Evolutionary conservation across 2,888 invertebrate species (phyloP).

Genomic region (Sarcophaga variegata): DNA sequence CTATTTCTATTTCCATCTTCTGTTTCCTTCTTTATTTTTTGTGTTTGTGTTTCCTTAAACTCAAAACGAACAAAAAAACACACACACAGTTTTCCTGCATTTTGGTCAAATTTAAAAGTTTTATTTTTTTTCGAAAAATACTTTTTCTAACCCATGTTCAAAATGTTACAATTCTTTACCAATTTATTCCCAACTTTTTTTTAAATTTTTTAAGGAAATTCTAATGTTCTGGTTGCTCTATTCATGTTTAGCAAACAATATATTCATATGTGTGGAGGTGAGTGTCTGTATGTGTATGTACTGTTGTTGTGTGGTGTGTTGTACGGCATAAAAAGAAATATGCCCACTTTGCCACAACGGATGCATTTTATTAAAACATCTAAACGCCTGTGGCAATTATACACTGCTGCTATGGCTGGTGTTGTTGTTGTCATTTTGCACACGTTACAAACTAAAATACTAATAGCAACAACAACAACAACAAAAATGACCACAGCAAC

Average conservation of each 20-base stretch:
- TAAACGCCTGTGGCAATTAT: slow-evolving; percentile 62
- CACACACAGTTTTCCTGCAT: not conserved
- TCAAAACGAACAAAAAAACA: no score
- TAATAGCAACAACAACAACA: not conserved
- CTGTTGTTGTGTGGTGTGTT: no score
- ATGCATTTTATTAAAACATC: slow-evolving; percentile 66
- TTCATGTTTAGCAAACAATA: not conserved
- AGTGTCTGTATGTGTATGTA: no score
- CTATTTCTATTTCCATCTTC: no score
- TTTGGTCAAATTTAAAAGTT: slow-evolving; percentile 1
- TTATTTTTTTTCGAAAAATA: no score
- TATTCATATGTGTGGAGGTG: no score
- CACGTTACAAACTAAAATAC: slow-evolving; percentile 56
- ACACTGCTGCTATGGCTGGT: slow-evolving; percentile 45
- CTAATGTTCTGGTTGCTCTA: not conserved
- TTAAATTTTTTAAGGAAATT: not conserved
- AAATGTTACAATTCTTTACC: not conserved
- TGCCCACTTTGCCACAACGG: slow-evolving; percentile 57
- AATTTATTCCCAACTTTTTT: no score
- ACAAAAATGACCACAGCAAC: not conserved
- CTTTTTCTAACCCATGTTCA: not conserved
- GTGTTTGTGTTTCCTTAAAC: no score
- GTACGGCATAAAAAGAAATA: slow-evolving; percentile 9
- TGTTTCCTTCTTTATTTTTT: no score
- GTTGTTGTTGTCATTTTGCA: slow-evolving; percentile 30